Conservation (phyloP, 2,113 vertebrate species). For the zebrafish (Danio rerio) region GRCz12tu NC_133183.1:62671501-62672000, state of each 20-base stretch:
- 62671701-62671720: slow-evolving; percentile 63
- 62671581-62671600: neutral
- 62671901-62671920: slow-evolving; percentile 26
- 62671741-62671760: neutral
- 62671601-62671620: neutral
- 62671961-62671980: no score
- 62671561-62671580: no score
- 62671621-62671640: neutral
- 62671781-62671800: neutral
- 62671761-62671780: no score
- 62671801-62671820: neutral
- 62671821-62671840: no score
- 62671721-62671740: neutral
- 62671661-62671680: slow-evolving; percentile 30
- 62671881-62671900: slow-evolving; percentile 28
- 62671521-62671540: no score
- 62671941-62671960: neutral
- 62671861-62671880: neutral
- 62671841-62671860: neutral
- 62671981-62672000: no score
- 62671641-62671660: neutral
- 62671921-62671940: slow-evolving; percentile 7
- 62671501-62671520: no score
- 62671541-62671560: no score
- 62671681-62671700: slow-evolving; percentile 56